A percentile compares a stretch with the other conserved stretches of the same genome.
These are phyloP conservation scores for Furnarius figulus DNA, from an alignment of 2,113 vertebrate genomes.

Conservation along the genomic window DNA sequence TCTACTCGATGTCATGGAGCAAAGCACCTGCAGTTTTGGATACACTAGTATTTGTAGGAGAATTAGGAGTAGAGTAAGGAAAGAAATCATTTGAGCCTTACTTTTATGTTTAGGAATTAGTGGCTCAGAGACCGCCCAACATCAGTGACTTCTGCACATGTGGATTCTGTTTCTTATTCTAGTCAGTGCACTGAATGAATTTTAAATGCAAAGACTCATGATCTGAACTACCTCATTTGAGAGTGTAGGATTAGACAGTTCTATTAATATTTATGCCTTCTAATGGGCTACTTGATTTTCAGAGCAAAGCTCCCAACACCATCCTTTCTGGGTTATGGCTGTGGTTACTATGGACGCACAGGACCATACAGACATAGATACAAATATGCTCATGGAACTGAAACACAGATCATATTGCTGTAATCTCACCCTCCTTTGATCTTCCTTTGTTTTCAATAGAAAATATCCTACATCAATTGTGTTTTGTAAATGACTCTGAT, in stretches of 20 bases:
- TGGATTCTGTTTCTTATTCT: constrained; percentile 37
- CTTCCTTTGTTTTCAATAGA: not conserved
- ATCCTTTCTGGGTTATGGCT: not conserved
- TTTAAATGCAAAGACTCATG: constrained; percentile 58
- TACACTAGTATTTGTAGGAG: not conserved
- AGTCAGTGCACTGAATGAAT: constrained; percentile 38
- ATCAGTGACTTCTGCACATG: not conserved
- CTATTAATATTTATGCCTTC: constrained; percentile 68
- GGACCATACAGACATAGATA: not conserved
- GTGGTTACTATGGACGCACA: not conserved
- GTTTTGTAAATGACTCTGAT: not conserved
- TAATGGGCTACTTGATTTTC: constrained; percentile 63
- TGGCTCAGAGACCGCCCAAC: not conserved
- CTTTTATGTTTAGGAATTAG: constrained; percentile 27
- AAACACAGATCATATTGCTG: not conserved
- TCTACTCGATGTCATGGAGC: not conserved
- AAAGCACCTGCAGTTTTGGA: not conserved
- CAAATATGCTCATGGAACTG: not conserved
- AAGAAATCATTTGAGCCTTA: constrained; percentile 18
- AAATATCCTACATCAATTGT: not conserved
- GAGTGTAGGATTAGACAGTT: constrained; percentile 50
- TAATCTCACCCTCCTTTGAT: not conserved
- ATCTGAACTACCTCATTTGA: constrained; percentile 57
- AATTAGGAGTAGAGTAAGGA: not conserved
- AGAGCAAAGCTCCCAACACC: constrained; percentile 34